Conservation (phyloP, 1,140 invertebrate species). For the Atta colombica region DNA sequence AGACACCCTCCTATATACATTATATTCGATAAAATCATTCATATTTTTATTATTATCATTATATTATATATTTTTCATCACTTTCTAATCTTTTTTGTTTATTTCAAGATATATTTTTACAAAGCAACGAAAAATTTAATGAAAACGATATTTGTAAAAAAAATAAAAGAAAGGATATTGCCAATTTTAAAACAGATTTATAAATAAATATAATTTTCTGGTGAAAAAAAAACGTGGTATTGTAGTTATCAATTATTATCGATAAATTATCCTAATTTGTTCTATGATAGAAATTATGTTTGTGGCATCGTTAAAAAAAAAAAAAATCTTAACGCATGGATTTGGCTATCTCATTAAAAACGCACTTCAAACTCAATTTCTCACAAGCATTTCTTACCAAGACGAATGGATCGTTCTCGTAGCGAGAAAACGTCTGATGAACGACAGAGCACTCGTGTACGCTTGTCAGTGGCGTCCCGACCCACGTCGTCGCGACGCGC, state of each 20-base stretch:
- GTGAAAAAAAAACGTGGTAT: neutral
- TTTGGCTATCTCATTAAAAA: conserved; percentile 10
- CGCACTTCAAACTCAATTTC: conserved; percentile 50
- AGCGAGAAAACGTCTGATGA: conserved; percentile 33
- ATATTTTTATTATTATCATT: neutral
- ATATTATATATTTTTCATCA: neutral
- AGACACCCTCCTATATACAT: no score
- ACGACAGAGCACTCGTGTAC: conserved; percentile 57
- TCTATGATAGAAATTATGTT: neutral
- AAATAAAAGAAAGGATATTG: no score
- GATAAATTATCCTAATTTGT: neutral
- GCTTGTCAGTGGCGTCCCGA: conserved; percentile 60
- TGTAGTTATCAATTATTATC: neutral
- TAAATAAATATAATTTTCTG: neutral
- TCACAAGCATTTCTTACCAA: conserved; percentile 39
- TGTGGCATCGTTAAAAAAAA: neutral
- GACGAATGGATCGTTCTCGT: conserved; percentile 58
- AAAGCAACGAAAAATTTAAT: neutral
- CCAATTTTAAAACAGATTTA: neutral
- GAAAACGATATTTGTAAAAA: neutral
- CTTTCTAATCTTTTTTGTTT: neutral
- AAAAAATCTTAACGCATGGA: neutral
- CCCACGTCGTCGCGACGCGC: conserved; percentile 51
- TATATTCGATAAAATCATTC: neutral
- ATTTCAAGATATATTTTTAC: neutral